Percentiles rank a stretch among this genome's conserved stretches.
Conservation (phyloP, 1,140 invertebrate genomes). For the Onthophagus taurus region DNA sequence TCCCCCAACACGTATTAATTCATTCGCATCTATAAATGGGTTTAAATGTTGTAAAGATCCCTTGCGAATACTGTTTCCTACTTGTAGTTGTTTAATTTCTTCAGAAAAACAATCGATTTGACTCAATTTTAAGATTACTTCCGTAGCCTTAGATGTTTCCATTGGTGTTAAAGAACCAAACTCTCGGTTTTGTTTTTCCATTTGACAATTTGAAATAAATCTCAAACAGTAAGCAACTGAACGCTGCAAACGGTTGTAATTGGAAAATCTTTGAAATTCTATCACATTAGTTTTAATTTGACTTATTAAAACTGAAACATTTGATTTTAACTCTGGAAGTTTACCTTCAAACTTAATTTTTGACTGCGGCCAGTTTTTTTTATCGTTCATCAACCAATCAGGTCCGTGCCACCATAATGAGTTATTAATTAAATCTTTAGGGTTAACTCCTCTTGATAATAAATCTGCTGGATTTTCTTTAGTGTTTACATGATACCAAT, state of each 20-base stretch:
- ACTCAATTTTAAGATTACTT: too few species aligned
- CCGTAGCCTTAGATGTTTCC: too few species aligned
- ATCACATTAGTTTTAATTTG: background rate
- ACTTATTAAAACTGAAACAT: background rate
- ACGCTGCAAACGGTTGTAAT: background rate
- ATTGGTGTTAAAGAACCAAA: background rate
- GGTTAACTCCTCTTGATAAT: slow-evolving; percentile 17
- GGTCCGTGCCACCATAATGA: slow-evolving; percentile 22
- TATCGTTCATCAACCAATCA: slow-evolving; percentile 12
- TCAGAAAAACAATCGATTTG: too few species aligned
- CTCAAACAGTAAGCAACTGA: background rate
- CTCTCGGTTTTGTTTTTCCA: background rate
- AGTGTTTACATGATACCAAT: slow-evolving; percentile 25
- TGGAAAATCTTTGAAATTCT: slow-evolving; percentile 1
- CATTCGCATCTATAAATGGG: background rate
- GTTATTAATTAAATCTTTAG: slow-evolving; percentile 14
- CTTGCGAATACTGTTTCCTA: too few species aligned
- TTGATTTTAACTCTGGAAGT: slow-evolving; percentile 1
- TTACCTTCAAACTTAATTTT: slow-evolving; percentile 2
- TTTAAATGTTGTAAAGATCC: too few species aligned
- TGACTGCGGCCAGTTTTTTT: background rate
- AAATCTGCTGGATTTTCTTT: slow-evolving; percentile 23
- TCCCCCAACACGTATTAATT: slow-evolving; percentile 1
- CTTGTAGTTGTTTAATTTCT: too few species aligned
- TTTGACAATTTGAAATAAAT: slow-evolving; percentile 1